These are phyloP conservation scores for Rhopilema esculentum DNA, from an alignment of 30 jellyfish, hydroid and myxozoan species.

Conservation along the genomic window DNA sequence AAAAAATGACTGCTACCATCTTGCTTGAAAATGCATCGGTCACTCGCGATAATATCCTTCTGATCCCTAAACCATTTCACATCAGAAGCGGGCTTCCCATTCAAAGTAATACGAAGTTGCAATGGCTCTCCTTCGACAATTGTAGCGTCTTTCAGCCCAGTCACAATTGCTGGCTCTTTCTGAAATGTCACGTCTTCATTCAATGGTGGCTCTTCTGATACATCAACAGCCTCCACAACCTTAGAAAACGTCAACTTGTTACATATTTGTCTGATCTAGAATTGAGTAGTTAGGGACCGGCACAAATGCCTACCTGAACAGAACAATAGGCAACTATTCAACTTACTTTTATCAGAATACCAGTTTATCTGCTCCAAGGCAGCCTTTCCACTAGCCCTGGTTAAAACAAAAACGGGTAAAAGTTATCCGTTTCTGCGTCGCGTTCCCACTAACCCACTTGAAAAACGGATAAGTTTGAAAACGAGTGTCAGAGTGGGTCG, in stretches of 20 bases:
- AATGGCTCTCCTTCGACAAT: constrained; percentile 69
- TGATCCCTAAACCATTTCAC: constrained; percentile 85
- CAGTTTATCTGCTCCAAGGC: no score
- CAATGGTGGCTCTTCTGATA: constrained; percentile 11
- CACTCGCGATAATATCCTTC: constrained; percentile 47
- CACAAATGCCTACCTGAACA: no score
- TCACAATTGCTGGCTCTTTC: constrained; percentile 51
- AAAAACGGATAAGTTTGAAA: no score
- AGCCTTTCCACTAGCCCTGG: no score
- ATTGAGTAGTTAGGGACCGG: no score
- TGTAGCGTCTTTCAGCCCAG: constrained; percentile 23
- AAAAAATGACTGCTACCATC: constrained; percentile 33
- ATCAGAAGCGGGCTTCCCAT: constrained; percentile 73
- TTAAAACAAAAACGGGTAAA: no score
- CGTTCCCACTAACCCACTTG: no score
- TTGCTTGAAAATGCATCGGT: constrained; percentile 36
- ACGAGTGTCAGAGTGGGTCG: no score
- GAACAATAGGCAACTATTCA: no score
- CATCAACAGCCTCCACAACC: constrained; percentile 31
- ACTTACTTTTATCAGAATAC: no score
- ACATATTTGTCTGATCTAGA: background rate
- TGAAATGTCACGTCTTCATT: constrained; percentile 17
- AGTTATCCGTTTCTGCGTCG: no score
- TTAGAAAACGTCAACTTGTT: background rate
- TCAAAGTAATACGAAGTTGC: constrained; percentile 38